Base-by-base conservation (phyloP, 1,140 invertebrate species). In the Drosophila persimilis region DNA sequence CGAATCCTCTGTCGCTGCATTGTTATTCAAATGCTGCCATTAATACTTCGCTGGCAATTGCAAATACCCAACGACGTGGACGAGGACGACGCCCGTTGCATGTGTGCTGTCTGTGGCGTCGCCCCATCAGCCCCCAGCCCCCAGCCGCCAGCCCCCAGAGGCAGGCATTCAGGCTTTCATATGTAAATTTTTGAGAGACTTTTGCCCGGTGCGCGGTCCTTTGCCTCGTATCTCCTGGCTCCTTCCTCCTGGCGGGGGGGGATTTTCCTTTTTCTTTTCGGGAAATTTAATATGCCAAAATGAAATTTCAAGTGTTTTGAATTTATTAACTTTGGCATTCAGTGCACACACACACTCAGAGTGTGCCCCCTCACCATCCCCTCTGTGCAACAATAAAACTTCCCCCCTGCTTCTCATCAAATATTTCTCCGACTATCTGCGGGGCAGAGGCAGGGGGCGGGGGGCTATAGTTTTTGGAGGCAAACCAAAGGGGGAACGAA, bases 1-100 rank as follows among this genome's bases (percentile, higher is more conserved):
- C 11, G 46, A 43, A 55, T 31, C 46, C n/a, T 9, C 47, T n/a
- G 26, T 26, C 20, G 35, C 47, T 59, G 73, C 84, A 88, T 88
- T 88, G 83, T 88, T 88, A 88, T 88, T 88, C 83, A 88, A 88
- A 88, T 88, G 78, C 84, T 66, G 67, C 72, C 78, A 88, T 88
- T 86, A 86, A 86, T 86, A 83, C 83, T 83, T 88, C 83, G 66
- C 75, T 72, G 61, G 75, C 83, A 88, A 88, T 88, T 88, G 63
- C 66, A 60, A 86, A 65, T 74, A 64, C 60, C 31, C 63, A 4
- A 39, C 35, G 11, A 39, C 3, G 9, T 9, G 8, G 31, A 59
- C 24, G 22, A 26, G 24, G 5, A 46, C 35, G 61, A 51, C 44
- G 53, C 31, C 43, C 47, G 41, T 11, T 45, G 43, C 47, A 20